phyloP scores from a whole-genome alignment of 53 echinoderm and acorn worm genomes.

The Holothuria leucospilota region DNA sequence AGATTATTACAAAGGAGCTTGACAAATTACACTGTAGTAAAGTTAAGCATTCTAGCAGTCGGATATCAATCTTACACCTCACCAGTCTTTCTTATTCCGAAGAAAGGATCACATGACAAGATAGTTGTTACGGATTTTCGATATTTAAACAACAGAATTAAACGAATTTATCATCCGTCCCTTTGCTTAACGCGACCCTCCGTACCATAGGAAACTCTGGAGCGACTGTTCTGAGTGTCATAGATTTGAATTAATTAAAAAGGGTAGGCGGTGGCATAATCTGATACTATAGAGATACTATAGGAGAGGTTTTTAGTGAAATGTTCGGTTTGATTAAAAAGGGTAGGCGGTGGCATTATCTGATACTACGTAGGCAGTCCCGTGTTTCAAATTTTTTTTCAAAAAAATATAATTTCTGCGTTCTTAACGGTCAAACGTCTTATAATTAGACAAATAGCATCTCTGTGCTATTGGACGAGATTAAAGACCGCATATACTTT shows the following conservation, averaged over 20 bases:
- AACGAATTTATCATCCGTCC: constrained; percentile 31
- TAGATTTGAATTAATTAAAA: background rate
- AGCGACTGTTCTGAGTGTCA: constrained; percentile 12
- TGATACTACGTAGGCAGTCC: too few species aligned
- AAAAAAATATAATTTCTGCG: too few species aligned
- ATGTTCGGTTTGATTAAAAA: too few species aligned
- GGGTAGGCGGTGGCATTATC: too few species aligned
- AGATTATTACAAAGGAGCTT: background rate
- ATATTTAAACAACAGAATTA: constrained; percentile 16
- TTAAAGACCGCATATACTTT: too few species aligned
- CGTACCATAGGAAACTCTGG: constrained; percentile 11
- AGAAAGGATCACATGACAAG: constrained; percentile 21
- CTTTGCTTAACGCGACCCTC: background rate
- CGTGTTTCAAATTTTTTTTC: too few species aligned
- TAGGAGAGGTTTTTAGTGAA: too few species aligned
- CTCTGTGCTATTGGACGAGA: too few species aligned
- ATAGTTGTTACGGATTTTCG: constrained; percentile 46
- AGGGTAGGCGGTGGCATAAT: too few species aligned
- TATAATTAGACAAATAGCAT: too few species aligned
- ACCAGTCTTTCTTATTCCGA: background rate
- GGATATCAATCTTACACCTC: constrained; percentile 37
- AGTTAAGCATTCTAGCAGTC: constrained; percentile 25
- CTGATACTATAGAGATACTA: too few species aligned
- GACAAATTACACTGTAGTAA: constrained; percentile 35
- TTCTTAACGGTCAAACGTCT: too few species aligned